phyloP scores from a whole-genome alignment of 2,113 vertebrate genomes.

The Lasiurus cinereus region DNA sequence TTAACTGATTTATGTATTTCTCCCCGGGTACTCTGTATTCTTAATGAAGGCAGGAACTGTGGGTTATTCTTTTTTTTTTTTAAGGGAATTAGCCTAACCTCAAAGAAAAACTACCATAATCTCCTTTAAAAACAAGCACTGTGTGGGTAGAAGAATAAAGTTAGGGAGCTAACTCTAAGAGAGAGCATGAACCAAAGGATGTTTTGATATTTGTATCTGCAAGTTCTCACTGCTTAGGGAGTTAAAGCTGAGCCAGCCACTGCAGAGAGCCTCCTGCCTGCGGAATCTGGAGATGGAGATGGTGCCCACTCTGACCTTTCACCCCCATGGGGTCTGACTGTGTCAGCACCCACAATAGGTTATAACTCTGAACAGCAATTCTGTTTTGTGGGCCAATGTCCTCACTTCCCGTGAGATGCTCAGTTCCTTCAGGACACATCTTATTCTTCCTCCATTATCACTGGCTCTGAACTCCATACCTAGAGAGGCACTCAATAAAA shows the following conservation, averaged over 20 bases:
- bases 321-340: background rate
- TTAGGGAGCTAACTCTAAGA: background rate
- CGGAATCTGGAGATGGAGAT: background rate
- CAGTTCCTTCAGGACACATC: background rate
- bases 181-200: background rate
- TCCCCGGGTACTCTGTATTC: background rate
- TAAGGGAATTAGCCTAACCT: background rate
- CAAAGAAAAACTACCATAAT: background rate
- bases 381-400: background rate
- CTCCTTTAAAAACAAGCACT: background rate
- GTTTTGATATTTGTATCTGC: background rate
- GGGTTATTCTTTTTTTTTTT: background rate
- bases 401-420: background rate
- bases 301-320: too few relatives aligned
- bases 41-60: background rate
- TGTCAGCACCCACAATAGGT: background rate
- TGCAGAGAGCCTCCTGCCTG: background rate
- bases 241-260: background rate
- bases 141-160: background rate
- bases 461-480: background rate
- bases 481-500: background rate
- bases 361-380: background rate
- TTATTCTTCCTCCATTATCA: background rate
- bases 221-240: background rate
- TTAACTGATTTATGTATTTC: background rate